Evolutionary conservation across 2,113 vertebrate species (phyloP).

Genomic region (Heloderma charlesbogerti): DNA sequence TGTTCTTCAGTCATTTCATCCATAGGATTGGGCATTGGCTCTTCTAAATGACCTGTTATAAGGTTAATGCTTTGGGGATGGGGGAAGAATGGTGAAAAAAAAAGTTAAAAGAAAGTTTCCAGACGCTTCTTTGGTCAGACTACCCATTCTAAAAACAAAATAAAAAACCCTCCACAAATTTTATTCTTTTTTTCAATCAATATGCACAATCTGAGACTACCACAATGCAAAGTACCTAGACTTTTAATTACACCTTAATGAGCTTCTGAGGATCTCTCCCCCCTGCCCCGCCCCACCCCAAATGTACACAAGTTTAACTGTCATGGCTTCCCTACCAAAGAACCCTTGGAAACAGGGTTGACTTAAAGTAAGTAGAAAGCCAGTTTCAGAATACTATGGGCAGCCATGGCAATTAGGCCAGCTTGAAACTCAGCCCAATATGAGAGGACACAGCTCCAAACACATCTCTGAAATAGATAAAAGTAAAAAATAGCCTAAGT

Average conservation of each 20-base stretch:
- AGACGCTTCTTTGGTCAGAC: neutral
- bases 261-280: neutral
- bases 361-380: neutral
- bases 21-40: slow-evolving; percentile 93
- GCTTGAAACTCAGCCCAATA: neutral
- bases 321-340: neutral
- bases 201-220: neutral
- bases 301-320: neutral
- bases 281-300: no score
- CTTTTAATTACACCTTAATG: neutral
- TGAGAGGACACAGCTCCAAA: slow-evolving; percentile 48
- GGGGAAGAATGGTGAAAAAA: slow-evolving; percentile 31
- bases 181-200: neutral
- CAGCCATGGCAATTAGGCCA: neutral
- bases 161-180: neutral
- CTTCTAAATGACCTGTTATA: slow-evolving; percentile 96
- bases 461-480: slow-evolving; percentile 53
- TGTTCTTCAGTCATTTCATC: slow-evolving; percentile 99
- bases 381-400: neutral
- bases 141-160: neutral
- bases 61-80: slow-evolving; percentile 89
- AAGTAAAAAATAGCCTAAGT: neutral
- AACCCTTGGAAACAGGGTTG: neutral
- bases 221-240: neutral
- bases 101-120: neutral